Conservation (phyloP, 2,888 invertebrate genomes). For the Hypsopygia costalis region DNA sequence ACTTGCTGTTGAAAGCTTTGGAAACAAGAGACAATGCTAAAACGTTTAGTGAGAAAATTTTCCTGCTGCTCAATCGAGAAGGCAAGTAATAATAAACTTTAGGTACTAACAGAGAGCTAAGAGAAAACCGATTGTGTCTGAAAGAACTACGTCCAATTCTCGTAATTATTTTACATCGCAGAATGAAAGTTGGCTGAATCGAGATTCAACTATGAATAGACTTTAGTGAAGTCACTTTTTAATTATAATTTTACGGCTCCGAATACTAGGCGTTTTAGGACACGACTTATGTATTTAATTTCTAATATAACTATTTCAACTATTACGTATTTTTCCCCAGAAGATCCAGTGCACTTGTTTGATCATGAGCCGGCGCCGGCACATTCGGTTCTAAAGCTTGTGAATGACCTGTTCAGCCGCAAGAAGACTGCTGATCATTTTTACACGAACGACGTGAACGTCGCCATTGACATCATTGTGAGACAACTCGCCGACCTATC, state of each 20-base stretch:
- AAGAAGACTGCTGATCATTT: constrained; percentile 91
- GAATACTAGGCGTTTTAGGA: too few species aligned
- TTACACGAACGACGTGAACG: constrained; percentile 97
- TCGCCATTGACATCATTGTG: constrained; percentile 95
- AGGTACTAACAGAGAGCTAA: too few species aligned
- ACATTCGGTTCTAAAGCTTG: constrained; percentile 93
- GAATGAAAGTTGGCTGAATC: too few species aligned
- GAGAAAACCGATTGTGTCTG: too few species aligned
- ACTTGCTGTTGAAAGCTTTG: constrained; percentile 85
- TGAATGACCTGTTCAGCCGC: constrained; percentile 91
- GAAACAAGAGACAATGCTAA: constrained; percentile 87
- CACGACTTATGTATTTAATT: too few species aligned
- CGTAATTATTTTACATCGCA: too few species aligned
- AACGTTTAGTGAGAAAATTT: constrained; percentile 93
- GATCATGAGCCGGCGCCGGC: constrained; percentile 89
- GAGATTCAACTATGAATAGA: too few species aligned
- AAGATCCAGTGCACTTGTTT: constrained; percentile 92
- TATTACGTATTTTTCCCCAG: constrained; percentile 71
- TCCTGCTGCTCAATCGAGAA: constrained; percentile 93
- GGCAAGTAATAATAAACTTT: constrained; percentile 72
- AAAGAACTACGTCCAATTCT: too few species aligned
- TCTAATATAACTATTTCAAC: too few species aligned
- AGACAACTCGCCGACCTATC: constrained; percentile 94
- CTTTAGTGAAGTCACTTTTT: too few species aligned
- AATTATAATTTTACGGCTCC: too few species aligned